Base-by-base conservation (phyloP, 2,113 vertebrate species). In the Puntigrus tetrazona region DNA sequence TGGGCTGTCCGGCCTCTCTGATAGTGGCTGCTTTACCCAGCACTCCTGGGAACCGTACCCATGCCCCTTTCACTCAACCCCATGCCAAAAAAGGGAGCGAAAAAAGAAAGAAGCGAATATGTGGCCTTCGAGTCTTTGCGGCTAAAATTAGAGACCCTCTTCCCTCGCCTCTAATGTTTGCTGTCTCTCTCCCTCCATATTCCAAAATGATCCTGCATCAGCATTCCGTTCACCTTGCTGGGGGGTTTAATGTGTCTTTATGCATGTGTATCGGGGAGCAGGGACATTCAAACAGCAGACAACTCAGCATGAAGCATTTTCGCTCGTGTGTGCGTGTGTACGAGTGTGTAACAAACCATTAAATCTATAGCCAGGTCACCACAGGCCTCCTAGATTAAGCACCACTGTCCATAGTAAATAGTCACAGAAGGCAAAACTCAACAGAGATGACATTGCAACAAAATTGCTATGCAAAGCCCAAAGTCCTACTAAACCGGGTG, bases 211-310 rank as follows among this genome's bases (percentile, higher is more conserved):
- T 90, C 91, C 89, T 86, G 89, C 91, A 93, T 94, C 92, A 94
- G 91, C 94, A 93, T 87, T 88, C 84, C 78, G 57, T 90, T 95
- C 93, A 95, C 94, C 94, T 95, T 95, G 94, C 94, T 91, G 55
- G 84, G 89, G 93, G 93, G 91, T 91, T 91, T 93, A 90, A 91
- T 93, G 92, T 91, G 90, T 92, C 91, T 89, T 88, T 84, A 45
- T 78, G 88, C 88, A 86, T 91, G 91, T 89, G 90, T 83, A 72
- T 83, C 79, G 78, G 78, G 52, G 7, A 52, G 36, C 47, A 67
- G 38, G 69, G 59, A 81, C 84, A 83, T 77, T 78, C 72, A 90
- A 91, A 88, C 91, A 88, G 87, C 85, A 36, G 61, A 82, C 65
- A 73, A 57, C 84, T 75, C 81, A 84, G 86, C 84, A 65, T 52